Percentiles rank a stretch among this genome's conserved stretches.
These are phyloP conservation scores for Cyclargus thomasi DNA, from an alignment of 1,140 invertebrate species.

Conservation along the genomic window DNA sequence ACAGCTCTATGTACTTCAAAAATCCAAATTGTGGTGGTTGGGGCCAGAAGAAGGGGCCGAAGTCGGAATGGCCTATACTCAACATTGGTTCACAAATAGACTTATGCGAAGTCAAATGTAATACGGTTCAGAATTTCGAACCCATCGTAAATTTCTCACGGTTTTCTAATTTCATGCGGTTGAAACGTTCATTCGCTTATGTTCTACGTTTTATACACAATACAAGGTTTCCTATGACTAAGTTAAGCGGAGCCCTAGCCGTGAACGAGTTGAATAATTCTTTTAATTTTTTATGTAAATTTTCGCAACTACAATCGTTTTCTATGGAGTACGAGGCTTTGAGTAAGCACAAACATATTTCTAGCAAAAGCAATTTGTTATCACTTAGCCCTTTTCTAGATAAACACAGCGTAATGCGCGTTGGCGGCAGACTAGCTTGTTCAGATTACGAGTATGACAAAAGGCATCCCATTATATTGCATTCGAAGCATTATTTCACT, in stretches of 20 bases:
- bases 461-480: slow-evolving; percentile 10
- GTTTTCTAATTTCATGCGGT: slow-evolving; percentile 27
- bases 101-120: slow-evolving; percentile 38
- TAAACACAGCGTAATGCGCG: slow-evolving; percentile 19
- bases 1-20: no score
- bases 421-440: neutral
- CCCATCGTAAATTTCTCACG: slow-evolving; percentile 19
- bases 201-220: slow-evolving; percentile 31
- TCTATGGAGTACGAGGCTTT: slow-evolving; percentile 25
- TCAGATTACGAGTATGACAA: slow-evolving; percentile 3
- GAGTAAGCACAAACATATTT: slow-evolving; percentile 16
- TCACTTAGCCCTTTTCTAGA: slow-evolving; percentile 46
- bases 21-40: no score
- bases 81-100: slow-evolving; percentile 13
- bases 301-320: slow-evolving; percentile 31
- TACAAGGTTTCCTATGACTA: slow-evolving; percentile 20
- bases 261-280: slow-evolving; percentile 25
- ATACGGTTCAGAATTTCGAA: neutral
- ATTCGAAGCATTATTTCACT: neutral
- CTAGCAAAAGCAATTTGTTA: slow-evolving; percentile 21
- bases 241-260: slow-evolving; percentile 20
- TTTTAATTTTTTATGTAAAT: slow-evolving; percentile 26
- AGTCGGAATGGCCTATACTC: no score
- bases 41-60: no score
- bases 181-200: slow-evolving; percentile 25